Evolutionary conservation across 2,797 vertebrate genomes (phyloP).

Genomic region (Neostethus bicornis): DNA sequence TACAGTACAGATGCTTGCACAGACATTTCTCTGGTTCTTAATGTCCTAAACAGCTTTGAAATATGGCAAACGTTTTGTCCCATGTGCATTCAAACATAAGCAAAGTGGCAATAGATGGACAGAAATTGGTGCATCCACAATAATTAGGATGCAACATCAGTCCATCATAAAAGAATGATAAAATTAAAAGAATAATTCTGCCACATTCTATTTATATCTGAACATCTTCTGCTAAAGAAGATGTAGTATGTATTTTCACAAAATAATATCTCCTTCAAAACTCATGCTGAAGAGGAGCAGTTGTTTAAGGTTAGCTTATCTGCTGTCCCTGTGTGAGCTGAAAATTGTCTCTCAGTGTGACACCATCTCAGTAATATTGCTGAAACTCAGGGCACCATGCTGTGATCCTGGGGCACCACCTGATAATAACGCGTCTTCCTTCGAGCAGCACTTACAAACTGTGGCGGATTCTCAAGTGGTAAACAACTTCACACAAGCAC

Average conservation of each 20-base stretch:
- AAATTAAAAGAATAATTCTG: no score
- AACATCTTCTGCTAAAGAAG: slow-evolving; percentile 1
- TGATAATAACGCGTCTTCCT: slow-evolving; percentile 54
- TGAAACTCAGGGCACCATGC: slow-evolving; percentile 53
- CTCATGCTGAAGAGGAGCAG: slow-evolving; percentile 30
- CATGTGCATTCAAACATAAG: no score
- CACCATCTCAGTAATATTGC: slow-evolving; percentile 51
- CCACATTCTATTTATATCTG: slow-evolving; percentile 8
- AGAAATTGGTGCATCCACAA: no score
- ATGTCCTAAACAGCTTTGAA: slow-evolving; percentile 7
- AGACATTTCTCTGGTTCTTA: neutral
- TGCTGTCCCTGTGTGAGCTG: slow-evolving; percentile 38
- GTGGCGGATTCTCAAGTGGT: slow-evolving; percentile 45
- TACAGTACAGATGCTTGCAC: no score
- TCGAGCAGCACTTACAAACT: slow-evolving; percentile 49
- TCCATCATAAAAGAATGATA: no score
- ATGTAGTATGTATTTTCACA: slow-evolving; percentile 14
- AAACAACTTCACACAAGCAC: slow-evolving; percentile 53
- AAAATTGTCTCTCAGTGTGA: slow-evolving; percentile 59
- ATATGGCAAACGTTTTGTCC: no score
- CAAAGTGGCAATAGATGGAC: no score
- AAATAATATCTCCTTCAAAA: slow-evolving; percentile 10
- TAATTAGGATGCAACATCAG: no score
- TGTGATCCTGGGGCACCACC: slow-evolving; percentile 59
- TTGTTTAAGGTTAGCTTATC: slow-evolving; percentile 49